Evolutionary conservation across 2,888 invertebrate genomes (phyloP), one percentile per base, ranked within the genome.

Genomic region (Cartodere bifasciata): DNA sequence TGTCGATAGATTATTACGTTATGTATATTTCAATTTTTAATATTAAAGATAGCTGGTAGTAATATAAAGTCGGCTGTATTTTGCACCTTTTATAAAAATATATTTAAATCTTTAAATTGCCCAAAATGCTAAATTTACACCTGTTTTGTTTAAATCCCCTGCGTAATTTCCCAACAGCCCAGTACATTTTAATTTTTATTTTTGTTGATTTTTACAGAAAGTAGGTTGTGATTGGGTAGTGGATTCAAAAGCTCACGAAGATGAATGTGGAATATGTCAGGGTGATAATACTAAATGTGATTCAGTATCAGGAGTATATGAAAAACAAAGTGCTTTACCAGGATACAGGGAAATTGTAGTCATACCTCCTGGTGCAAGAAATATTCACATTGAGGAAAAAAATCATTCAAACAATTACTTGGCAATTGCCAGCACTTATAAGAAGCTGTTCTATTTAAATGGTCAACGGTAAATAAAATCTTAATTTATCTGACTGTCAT

Each of bases 161-260:
- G n/a, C n/a, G n/a, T n/a, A n/a, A n/a, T n/a, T n/a, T n/a, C n/a
- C n/a, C n/a, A n/a, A n/a, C n/a, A n/a, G n/a, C n/a, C n/a, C n/a
- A n/a, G n/a, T n/a, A n/a, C n/a, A n/a, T n/a, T n/a, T n/a, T n/a
- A n/a, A n/a, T n/a, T n/a, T n/a, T n/a, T n/a, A n/a, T n/a, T n/a
- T n/a, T n/a, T n/a, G n/a, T n/a, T 20, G 6, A 20, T 30, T 67
- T 41, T 68, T 72, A 49, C 68, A 87, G 78, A 78, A 75, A 63
- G 82, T 90, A 30, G 85, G 88, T n/a, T 90, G 90, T 62, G 88
- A 90, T 62, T 88, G 87, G 86, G 62, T 72, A 31, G 75, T 90
- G 27, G 82, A 82, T 50, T 87, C 87, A 0, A 70, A 70, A 30
- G 69, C 77, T 16, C 69, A 74, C 45, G 86, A 86, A 49, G 90